Conservation (phyloP, 2,797 vertebrate genomes). For the Periophthalmus magnuspinnatus region DNA sequence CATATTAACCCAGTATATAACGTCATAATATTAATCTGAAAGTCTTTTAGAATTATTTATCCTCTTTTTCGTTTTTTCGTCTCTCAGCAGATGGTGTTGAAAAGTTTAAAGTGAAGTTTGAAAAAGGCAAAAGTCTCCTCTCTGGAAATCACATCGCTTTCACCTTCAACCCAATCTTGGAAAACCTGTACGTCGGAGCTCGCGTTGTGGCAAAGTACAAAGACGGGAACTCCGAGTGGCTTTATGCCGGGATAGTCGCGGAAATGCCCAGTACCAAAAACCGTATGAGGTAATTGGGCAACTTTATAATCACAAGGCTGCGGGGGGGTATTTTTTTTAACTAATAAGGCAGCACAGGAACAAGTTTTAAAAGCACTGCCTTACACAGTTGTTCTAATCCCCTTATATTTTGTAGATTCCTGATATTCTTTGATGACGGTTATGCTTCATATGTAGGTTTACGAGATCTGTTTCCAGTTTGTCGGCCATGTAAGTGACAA, state of each 20-base stretch:
- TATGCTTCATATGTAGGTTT: slow-evolving; percentile 95
- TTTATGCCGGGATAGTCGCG: slow-evolving; percentile 96
- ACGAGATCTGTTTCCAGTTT: slow-evolving; percentile 91
- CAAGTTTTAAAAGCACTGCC: no score
- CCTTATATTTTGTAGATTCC: slow-evolving; percentile 77
- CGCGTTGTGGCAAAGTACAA: slow-evolving; percentile 97
- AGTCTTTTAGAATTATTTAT: neutral
- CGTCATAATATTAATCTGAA: no score
- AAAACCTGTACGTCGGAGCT: slow-evolving; percentile 90
- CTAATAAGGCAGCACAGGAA: no score
- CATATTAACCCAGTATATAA: no score
- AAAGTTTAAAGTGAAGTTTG: slow-evolving; percentile 98
- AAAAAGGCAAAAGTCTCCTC: slow-evolving; percentile 96
- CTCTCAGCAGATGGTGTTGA: slow-evolving; percentile 78
- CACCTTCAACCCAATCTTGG: slow-evolving; percentile 88
- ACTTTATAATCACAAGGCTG: no score
- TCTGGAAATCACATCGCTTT: slow-evolving; percentile 98
- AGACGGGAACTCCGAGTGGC: slow-evolving; percentile 94
- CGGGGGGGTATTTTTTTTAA: no score
- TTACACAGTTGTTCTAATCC: neutral
- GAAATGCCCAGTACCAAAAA: slow-evolving; percentile 97
- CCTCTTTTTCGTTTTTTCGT: neutral
- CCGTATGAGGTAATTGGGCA: slow-evolving; percentile 86
- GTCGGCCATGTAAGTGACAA: slow-evolving; percentile 84
- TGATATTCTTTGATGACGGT: slow-evolving; percentile 98